These are phyloP conservation scores for Hemichromis elongatus DNA, from an alignment of 2,113 vertebrate species.

Conservation along the genomic window DNA sequence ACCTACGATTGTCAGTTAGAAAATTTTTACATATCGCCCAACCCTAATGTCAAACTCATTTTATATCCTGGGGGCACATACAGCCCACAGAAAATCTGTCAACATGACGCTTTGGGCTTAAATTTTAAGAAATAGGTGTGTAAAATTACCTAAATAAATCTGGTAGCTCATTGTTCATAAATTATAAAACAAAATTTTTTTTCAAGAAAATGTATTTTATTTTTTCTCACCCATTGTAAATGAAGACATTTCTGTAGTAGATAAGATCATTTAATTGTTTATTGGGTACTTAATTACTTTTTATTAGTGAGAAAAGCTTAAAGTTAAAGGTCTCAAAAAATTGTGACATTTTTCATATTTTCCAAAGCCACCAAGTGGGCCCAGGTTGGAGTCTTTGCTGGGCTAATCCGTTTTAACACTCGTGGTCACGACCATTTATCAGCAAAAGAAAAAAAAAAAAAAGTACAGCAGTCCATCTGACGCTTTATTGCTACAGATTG, in stretches of 20 bases:
- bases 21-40: no score
- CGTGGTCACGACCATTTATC: neutral
- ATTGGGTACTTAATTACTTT: neutral
- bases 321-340: accelerated
- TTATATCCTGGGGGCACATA: neutral
- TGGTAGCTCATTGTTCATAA: neutral
- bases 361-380: neutral
- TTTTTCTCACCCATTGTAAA: neutral
- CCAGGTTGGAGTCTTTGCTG: neutral
- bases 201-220: neutral
- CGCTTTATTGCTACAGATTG: neutral
- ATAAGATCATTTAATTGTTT: neutral
- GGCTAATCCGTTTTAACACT: neutral
- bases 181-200: neutral
- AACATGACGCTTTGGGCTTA: neutral
- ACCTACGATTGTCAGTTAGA: no score
- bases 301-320: neutral
- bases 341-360: neutral
- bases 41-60: neutral
- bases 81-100: neutral
- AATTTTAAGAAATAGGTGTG: neutral
- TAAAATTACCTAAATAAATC: neutral
- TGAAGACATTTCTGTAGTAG: neutral
- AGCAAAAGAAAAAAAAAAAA: neutral
- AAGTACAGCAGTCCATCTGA: neutral